A percentile compares a stretch with the other conserved stretches of the same genome.
Conservation (phyloP, 2,797 vertebrate species). For the Tauraco hartlaubi region DNA sequence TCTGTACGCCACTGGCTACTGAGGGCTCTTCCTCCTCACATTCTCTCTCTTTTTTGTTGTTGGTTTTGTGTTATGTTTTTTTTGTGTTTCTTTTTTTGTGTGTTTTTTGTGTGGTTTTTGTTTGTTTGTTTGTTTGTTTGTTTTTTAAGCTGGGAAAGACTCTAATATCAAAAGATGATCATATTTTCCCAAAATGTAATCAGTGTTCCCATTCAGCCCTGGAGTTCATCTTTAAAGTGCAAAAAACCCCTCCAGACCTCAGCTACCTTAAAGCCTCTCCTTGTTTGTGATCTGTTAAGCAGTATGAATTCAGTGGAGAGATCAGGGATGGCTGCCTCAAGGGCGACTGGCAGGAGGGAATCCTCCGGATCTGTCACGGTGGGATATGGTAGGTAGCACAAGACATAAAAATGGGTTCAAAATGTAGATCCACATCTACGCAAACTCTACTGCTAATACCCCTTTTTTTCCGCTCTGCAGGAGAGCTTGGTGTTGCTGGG, state of each 20-base stretch:
- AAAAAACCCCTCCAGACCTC: neutral
- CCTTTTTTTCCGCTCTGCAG: neutral
- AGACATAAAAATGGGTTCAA: neutral
- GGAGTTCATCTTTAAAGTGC: neutral
- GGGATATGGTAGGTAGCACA: neutral
- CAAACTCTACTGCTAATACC: neutral
- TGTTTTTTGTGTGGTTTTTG: no score
- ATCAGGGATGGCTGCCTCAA: neutral
- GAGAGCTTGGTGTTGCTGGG: neutral
- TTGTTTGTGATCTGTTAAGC: neutral
- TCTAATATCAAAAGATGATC: neutral
- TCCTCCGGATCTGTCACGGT: neutral
- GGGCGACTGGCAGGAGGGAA: neutral
- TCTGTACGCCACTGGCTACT: neutral
- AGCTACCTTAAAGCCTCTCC: neutral
- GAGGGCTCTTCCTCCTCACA: neutral
- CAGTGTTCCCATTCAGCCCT: neutral
- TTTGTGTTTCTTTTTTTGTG: neutral
- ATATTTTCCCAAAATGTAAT: neutral
- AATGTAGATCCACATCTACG: neutral
- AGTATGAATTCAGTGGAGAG: neutral
- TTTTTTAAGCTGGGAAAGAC: neutral
- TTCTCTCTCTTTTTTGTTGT: neutral
- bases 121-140: neutral
- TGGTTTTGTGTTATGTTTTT: neutral